These are phyloP conservation scores for Isurus oxyrinchus DNA, from an alignment of 2,113 vertebrate species.

Conservation along the genomic window DNA sequence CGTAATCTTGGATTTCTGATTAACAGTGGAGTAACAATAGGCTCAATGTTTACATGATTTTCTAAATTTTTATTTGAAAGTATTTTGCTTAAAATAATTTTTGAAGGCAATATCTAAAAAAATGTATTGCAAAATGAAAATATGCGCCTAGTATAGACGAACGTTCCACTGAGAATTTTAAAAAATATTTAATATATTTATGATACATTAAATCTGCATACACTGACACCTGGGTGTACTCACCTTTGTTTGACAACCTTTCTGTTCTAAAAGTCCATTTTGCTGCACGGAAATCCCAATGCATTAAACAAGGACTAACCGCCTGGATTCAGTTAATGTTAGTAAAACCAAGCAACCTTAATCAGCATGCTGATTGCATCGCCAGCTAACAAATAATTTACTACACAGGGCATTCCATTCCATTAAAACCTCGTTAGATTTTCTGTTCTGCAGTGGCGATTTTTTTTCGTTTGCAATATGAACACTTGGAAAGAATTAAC, in stretches of 20 bases:
- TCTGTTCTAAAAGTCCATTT: conserved; percentile 60
- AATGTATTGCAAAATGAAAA: neutral
- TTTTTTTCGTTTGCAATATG: conserved; percentile 42
- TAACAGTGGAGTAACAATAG: neutral
- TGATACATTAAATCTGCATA: conserved; percentile 57
- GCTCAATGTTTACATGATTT: neutral
- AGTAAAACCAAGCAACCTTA: conserved; percentile 67
- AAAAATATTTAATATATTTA: conserved; percentile 22
- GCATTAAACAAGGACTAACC: conserved; percentile 59
- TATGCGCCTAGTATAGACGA: neutral
- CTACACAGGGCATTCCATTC: conserved; percentile 70
- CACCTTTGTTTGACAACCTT: conserved; percentile 66
- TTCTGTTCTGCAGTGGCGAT: conserved; percentile 71
- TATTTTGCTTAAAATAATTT: neutral
- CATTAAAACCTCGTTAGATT: conserved; percentile 78
- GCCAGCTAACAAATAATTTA: conserved; percentile 79
- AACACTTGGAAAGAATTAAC: neutral
- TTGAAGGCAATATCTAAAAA: neutral
- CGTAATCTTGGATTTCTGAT: neutral
- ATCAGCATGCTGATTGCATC: conserved; percentile 77
- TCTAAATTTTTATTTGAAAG: neutral
- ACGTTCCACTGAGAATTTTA: neutral
- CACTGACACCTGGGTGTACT: conserved; percentile 63
- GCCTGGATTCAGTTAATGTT: conserved; percentile 66
- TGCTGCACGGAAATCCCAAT: conserved; percentile 58